These are phyloP conservation scores for Rhinoderma darwinii DNA, from an alignment of 2,113 vertebrate genomes.

Conservation along the genomic window DNA sequence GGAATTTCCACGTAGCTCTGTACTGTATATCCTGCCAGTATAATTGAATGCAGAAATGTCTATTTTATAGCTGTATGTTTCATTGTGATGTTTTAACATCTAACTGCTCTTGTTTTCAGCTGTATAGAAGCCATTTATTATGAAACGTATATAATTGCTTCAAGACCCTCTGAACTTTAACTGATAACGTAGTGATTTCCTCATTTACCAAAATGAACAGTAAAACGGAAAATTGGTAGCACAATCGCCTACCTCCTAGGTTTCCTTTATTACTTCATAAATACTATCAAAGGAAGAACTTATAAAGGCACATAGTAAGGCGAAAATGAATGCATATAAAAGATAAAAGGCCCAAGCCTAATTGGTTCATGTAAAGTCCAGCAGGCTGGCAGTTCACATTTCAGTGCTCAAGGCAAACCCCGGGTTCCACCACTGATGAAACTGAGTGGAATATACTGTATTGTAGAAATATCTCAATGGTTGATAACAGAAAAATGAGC, in stretches of 20 bases:
- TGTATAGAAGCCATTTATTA: conserved; percentile 33
- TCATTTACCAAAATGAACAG: conserved; percentile 41
- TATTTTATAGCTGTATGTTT: conserved; percentile 38
- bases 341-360: conserved; percentile 40
- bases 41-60: conserved; percentile 45
- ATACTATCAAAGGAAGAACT: conserved; percentile 40
- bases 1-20: conserved; percentile 25
- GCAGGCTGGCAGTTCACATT: conserved; percentile 9
- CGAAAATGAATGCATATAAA: conserved; percentile 55
- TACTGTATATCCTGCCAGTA: conserved; percentile 18
- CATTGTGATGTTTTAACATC: conserved; percentile 32
- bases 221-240: conserved; percentile 44
- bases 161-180: conserved; percentile 30
- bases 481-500: neutral
- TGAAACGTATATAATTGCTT: conserved; percentile 32
- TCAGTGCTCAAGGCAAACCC: conserved; percentile 42
- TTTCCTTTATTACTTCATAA: conserved; percentile 50
- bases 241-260: conserved; percentile 24
- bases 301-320: conserved; percentile 36
- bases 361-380: conserved; percentile 31
- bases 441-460: conserved; percentile 5
- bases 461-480: neutral
- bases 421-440: conserved; percentile 25
- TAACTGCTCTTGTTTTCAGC: conserved; percentile 33
- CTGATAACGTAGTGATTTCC: conserved; percentile 38